Base-by-base conservation (phyloP, 1,140 invertebrate species). In the Drosophila arawakana region DNA sequence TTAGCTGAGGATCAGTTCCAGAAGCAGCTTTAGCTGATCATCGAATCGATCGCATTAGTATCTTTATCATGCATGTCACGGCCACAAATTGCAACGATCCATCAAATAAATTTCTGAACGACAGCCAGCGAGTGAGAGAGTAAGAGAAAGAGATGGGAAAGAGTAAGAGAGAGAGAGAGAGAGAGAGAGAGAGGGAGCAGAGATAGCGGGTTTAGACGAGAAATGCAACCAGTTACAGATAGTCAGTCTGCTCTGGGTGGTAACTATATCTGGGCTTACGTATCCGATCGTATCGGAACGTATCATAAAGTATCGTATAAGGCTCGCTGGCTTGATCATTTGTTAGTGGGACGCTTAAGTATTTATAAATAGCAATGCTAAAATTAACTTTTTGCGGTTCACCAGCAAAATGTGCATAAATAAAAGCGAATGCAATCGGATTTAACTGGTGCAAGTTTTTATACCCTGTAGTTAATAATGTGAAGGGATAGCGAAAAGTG, bases 361-460 rank as follows among this genome's bases (percentile, higher is more conserved):
- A 77, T 82, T 81, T 91, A 91, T 80, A 88, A 91, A 91, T 91
- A 91, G 88, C 78, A 37, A 61, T 69, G 75, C 88, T 91, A 91
- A 91, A 91, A 81, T 91, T 91, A 91, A 84, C 86, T 81, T 73
- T 80, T 68, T 91, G 88, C 82, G 83, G 83, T 90, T 85, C 59
- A 73, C 67, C 73, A 75, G 44, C 67, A 62, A 76, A 30, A 65
- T 65, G 72, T 76, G 72, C 67, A 62, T 78, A 59, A 76, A 73
- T 82, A 82, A 80, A 74, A 69, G 62, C 77, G 75, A 88, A 78
- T 73, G 66, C 18, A 67, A 75, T 83, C 62, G 73, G 58, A 72
- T 80, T 70, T 77, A 80, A 69, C 80, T 84, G 47, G 59, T 84
- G 59, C 50, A 68, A 43, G 43, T 52, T 69, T 54, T 3, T n/a